Percentiles rank a stretch among this genome's conserved stretches.
Conservation (phyloP, 1,140 invertebrate species). For the Aphis craccivora region DNA sequence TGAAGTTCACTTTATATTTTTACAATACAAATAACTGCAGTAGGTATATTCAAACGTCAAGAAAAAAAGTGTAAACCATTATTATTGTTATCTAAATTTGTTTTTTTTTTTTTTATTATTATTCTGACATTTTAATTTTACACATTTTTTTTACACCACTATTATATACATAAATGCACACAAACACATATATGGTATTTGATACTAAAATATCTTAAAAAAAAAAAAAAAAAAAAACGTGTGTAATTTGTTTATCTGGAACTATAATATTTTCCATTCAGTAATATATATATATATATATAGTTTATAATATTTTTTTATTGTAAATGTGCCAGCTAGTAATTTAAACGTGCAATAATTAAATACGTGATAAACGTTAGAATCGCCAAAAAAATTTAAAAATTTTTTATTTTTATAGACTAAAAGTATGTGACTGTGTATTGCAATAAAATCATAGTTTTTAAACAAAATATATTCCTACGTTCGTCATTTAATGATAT, state of each 20-base stretch:
- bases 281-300: not conserved
- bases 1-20: not conserved
- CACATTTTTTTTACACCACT: not conserved
- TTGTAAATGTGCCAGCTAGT: not conserved
- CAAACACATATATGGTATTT: not conserved
- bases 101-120: not conserved
- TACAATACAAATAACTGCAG: not conserved
- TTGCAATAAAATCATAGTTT: not conserved
- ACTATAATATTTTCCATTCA: not conserved
- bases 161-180: not conserved
- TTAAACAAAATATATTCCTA: not conserved
- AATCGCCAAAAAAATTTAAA: not conserved
- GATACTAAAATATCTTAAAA: not conserved
- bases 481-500: not conserved
- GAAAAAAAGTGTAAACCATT: not conserved
- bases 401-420: not conserved
- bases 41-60: not conserved
- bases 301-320: no score
- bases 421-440: no score
- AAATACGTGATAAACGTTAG: not conserved
- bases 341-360: not conserved
- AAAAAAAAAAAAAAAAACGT: not conserved
- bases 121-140: not conserved
- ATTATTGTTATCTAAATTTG: conserved; percentile 1
- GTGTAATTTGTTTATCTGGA: not conserved